Conservation (phyloP, 1,140 invertebrate genomes). For the Andrena cerasifolii region DNA sequence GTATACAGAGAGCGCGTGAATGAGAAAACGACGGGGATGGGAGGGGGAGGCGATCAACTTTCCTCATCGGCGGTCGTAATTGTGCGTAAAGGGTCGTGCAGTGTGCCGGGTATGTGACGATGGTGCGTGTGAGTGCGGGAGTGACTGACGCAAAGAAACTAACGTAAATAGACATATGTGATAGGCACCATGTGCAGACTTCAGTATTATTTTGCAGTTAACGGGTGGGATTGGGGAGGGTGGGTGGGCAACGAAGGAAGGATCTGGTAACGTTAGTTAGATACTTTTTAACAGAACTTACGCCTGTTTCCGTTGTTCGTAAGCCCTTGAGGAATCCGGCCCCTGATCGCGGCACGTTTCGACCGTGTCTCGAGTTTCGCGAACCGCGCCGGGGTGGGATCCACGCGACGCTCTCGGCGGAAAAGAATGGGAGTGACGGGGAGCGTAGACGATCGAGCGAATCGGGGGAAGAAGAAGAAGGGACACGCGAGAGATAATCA, state of each 20-base stretch:
- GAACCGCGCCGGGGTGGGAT: background rate
- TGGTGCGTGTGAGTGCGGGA: constrained; percentile 59
- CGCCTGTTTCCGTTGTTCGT: constrained; percentile 66
- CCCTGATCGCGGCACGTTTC: constrained; percentile 32
- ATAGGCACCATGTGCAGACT: constrained; percentile 82
- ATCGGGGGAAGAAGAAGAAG: background rate
- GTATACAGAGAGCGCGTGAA: constrained; percentile 46
- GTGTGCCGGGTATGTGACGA: constrained; percentile 40
- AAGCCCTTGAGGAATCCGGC: constrained; percentile 27
- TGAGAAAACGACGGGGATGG: background rate
- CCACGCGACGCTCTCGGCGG: background rate
- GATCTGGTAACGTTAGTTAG: constrained; percentile 72
- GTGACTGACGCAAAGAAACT: constrained; percentile 61
- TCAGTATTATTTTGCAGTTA: constrained; percentile 82
- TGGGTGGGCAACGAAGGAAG: constrained; percentile 33
- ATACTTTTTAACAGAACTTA: constrained; percentile 44
- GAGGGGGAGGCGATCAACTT: background rate
- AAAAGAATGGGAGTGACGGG: background rate
- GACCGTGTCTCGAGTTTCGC: background rate
- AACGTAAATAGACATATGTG: constrained; percentile 79
- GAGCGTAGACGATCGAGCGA: background rate
- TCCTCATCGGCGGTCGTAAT: constrained; percentile 10
- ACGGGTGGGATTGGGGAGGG: constrained; percentile 46
- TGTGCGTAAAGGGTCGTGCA: constrained; percentile 25
- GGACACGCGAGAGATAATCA: background rate